Evolutionary conservation across 2,888 invertebrate genomes (phyloP), one percentile per base, ranked within the genome.

Genomic region (Darwinula stevensoni): DNA sequence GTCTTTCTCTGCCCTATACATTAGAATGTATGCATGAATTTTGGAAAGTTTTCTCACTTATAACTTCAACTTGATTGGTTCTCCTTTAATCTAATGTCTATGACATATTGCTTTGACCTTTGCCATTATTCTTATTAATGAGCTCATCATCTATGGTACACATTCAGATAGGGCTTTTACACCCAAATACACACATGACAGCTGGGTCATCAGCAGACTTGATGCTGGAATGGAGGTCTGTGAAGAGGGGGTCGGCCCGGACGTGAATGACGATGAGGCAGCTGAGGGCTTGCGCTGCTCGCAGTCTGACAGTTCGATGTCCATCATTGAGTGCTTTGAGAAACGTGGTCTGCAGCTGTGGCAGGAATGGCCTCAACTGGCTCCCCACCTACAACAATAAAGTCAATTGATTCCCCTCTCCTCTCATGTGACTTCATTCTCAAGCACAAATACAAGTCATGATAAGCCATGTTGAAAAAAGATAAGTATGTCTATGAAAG

Each of bases 341-440:
- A 57, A 97, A 94, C 13, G 94, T 94, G 2, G 91, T 91, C 59
- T 94, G 94, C 26, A 97, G 63, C 55, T 97, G 97, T 2, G 97
- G 94, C 44, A 94, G 61, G 58, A 97, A 97, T 50, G 94, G 91
- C 52, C 88, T 88, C 50, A 97, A 55, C 69, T 84, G 73, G 22
- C 71, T 65, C 29, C 86, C 86, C 38, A 88, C 86, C 74, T 76
- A 47, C 14, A 46, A n/a, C n/a, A n/a, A n/a, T 44, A 34, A 28
- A 35, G 28, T 22, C 33, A 29, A n/a, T n/a, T n/a, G n/a, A n/a
- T n/a, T n/a, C n/a, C n/a, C n/a, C n/a, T n/a, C n/a, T n/a, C n/a
- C n/a, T n/a, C n/a, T n/a, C n/a, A n/a, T n/a, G n/a, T n/a, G n/a
- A n/a, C n/a, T n/a, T n/a, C n/a, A n/a, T n/a, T n/a, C n/a, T n/a